Evolutionary conservation across 2,888 invertebrate genomes (phyloP), one percentile per base, ranked within the genome.

Genomic region (Exocentrus adspersus): DNA sequence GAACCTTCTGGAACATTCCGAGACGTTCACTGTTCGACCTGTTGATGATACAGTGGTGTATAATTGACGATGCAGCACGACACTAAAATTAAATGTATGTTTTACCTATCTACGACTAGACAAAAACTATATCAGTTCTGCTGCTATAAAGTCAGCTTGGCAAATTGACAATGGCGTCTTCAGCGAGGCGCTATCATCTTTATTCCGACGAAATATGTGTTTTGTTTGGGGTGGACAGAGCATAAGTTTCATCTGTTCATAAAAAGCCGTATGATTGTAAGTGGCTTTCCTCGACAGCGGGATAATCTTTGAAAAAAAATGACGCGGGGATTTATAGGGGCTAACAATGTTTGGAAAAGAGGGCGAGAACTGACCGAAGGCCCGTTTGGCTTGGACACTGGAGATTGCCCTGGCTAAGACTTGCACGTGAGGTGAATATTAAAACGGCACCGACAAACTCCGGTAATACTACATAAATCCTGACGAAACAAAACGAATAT

Each of bases 191-290:
- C 24, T 24, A 24, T 12, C 21, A 24, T 21, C 17, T 24, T 48
- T 48, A 24, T 7, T 21, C 9, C 6, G 14, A 28, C 17, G 21
- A 45, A n/a, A 45, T 20, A 48, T 28, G 54, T 28, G 21, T 54
- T 21, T 5, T 54, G 30, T 54, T 57, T 67, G 32, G 62, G 65
- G 60, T 46, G 32, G 51, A 57, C 64, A 68, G 62, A 68, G 63
- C 67, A 72, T 72, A 74, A 74, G 74, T 74, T 74, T 71, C 71
- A 73, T 74, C 58, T 79, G 79, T 79, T 79, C 81, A 81, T 81
- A 81, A 81, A 81, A 81, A 81, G 77, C 76, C 75, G 78, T 76
- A 80, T 79, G 79, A 80, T 80, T 78, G 79, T 81, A 81, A 81
- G 81, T 81, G 81, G 81, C 80, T 81, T 80, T 79, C 69, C 73